A percentile compares a stretch with the other conserved stretches of the same genome.
Conservation (phyloP, 2,797 vertebrate genomes). For the Triplophysa bombifrons region DNA sequence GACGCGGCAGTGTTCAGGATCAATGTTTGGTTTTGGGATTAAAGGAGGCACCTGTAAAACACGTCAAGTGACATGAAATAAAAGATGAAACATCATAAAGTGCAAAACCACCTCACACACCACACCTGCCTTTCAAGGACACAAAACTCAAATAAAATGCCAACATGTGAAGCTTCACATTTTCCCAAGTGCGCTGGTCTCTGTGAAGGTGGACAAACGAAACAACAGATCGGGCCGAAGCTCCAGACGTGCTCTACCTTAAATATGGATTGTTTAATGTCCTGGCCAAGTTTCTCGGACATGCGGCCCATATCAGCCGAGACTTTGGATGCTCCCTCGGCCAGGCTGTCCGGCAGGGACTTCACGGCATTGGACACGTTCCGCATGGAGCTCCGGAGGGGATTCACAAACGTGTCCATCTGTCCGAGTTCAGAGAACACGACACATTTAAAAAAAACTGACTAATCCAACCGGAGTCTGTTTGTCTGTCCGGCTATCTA, state of each 20-base stretch:
- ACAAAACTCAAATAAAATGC: not conserved
- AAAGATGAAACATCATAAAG: not conserved
- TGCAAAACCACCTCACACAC: not conserved
- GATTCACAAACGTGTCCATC: slow-evolving; percentile 99
- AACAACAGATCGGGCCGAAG: not conserved
- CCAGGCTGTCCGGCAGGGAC: slow-evolving; percentile 94
- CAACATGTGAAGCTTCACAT: not conserved
- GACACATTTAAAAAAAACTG: slow-evolving; percentile 61
- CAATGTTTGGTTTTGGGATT: slow-evolving; percentile 89
- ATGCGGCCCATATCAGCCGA: slow-evolving; percentile 99
- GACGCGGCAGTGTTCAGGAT: slow-evolving; percentile 93
- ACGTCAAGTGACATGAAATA: not conserved
- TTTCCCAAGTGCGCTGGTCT: not conserved
- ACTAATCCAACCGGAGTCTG: slow-evolving; percentile 6
- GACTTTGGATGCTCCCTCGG: slow-evolving; percentile 97
- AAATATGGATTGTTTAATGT: slow-evolving; percentile 95
- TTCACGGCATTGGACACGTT: slow-evolving; percentile 98
- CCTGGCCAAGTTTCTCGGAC: slow-evolving; percentile 96
- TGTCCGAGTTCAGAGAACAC: slow-evolving; percentile 47
- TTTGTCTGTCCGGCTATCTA: not conserved
- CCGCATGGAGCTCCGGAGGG: slow-evolving; percentile 97
- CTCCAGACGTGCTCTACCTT: slow-evolving; percentile 80
- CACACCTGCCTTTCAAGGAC: not conserved
- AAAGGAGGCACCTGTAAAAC: slow-evolving; percentile 72
- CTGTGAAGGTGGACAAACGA: not conserved